phyloP scores from a whole-genome alignment of 2,888 invertebrate species.

The Cephonodes hylas region DNA sequence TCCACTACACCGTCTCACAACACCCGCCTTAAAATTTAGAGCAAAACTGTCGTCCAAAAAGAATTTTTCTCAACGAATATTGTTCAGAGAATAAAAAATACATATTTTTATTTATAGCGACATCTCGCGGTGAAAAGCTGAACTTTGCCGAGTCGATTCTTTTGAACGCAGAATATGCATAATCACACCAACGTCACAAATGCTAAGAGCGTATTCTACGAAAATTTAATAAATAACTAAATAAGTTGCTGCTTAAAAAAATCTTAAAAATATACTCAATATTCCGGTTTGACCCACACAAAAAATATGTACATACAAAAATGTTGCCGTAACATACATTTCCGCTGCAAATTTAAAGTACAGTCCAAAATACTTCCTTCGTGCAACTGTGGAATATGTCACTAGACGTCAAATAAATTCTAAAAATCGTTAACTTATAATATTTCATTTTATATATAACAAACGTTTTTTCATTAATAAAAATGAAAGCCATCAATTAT shows the following conservation, averaged over 20 bases:
- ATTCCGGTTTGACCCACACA: constrained; percentile 3
- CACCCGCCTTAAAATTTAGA: neutral
- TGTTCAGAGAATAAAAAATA: neutral
- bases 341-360: too few relatives aligned
- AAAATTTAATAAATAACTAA: constrained; percentile 4
- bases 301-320: neutral
- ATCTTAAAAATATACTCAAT: neutral
- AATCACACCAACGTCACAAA: neutral
- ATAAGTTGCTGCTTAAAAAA: neutral
- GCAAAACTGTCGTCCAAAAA: neutral
- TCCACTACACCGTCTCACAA: neutral
- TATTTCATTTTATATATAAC: neutral
- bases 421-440: neutral
- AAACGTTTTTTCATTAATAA: neutral
- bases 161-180: neutral
- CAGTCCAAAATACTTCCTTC: neutral
- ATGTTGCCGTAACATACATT: too few relatives aligned
- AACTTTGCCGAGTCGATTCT: neutral
- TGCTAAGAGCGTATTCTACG: neutral
- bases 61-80: neutral
- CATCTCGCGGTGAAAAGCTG: neutral
- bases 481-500: neutral
- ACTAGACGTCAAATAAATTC: neutral
- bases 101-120: neutral
- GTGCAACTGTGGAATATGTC: neutral